Conservation (phyloP, 2,113 vertebrate species). For the Alectura lathami region DNA sequence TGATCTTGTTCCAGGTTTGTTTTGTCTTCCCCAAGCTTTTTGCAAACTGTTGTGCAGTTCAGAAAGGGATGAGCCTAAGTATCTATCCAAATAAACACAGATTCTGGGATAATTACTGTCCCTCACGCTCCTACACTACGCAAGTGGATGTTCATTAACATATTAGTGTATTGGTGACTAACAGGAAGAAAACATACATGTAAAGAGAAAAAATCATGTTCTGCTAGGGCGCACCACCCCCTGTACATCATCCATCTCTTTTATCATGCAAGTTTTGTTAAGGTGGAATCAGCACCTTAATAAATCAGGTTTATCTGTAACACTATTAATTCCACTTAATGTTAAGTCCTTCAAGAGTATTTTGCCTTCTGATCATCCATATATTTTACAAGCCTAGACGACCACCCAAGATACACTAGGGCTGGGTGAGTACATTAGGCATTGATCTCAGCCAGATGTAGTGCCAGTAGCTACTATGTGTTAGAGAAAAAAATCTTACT, state of each 20-base stretch:
- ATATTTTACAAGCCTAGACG: background rate
- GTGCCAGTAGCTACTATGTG: background rate
- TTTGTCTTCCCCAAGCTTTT: background rate
- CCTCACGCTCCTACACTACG: background rate
- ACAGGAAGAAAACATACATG: background rate
- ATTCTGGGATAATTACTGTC: background rate
- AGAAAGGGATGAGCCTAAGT: background rate
- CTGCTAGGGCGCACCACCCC: background rate
- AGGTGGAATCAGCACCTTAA: background rate
- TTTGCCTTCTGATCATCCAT: background rate
- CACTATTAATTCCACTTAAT: background rate
- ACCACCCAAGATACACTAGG: background rate
- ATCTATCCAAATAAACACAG: background rate
- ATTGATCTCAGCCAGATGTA: slow-evolving; percentile 16
- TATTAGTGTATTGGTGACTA: background rate
- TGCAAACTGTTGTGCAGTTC: background rate
- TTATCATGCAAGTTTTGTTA: background rate
- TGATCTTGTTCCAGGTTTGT: background rate
- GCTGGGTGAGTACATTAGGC: background rate
- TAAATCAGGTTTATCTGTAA: background rate
- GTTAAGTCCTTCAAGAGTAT: background rate
- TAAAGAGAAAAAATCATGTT: background rate
- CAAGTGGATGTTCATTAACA: background rate
- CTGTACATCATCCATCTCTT: background rate
- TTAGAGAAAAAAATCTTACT: background rate